Conservation (phyloP, 2,888 invertebrate species). For the Cephus rjabovi region DNA sequence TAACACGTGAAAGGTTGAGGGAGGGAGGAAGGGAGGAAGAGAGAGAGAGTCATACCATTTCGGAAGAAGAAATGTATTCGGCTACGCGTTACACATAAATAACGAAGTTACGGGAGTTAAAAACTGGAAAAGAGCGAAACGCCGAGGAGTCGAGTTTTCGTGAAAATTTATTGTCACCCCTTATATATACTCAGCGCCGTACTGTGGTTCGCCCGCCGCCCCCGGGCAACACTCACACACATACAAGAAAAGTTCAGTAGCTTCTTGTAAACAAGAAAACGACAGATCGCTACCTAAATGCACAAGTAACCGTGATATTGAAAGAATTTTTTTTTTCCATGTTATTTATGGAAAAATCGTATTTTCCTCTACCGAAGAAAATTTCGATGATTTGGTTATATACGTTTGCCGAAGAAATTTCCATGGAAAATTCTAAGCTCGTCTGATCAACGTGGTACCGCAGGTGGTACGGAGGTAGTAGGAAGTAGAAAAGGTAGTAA, state of each 20-base stretch:
- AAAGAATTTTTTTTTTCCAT: conserved; percentile 1
- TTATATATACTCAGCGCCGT: conserved; percentile 26
- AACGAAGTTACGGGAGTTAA: conserved; percentile 61
- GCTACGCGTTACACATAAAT: conserved; percentile 59
- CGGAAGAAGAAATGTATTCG: conserved; percentile 55
- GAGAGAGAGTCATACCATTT: neutral
- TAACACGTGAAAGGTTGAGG: conserved; percentile 38
- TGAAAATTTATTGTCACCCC: conserved; percentile 47
- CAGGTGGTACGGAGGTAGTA: conserved; percentile 13
- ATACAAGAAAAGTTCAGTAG: conserved; percentile 22
- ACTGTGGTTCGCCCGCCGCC: neutral
- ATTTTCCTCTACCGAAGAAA: no score
- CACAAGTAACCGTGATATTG: no score
- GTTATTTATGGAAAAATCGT: no score
- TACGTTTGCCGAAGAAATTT: no score
- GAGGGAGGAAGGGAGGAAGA: neutral
- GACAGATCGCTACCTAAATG: neutral
- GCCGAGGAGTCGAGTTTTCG: conserved; percentile 39
- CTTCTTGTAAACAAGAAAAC: conserved; percentile 29
- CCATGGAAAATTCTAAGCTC: neutral
- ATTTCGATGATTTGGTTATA: no score
- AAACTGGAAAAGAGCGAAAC: conserved; percentile 48
- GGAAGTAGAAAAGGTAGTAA: conserved; percentile 1
- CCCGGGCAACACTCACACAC: conserved; percentile 11
- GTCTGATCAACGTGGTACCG: conserved; percentile 14